Evolutionary conservation across 2,797 vertebrate species (phyloP), one percentile per base, ranked within the genome.

Genomic region (Sorex maritimensis): DNA sequence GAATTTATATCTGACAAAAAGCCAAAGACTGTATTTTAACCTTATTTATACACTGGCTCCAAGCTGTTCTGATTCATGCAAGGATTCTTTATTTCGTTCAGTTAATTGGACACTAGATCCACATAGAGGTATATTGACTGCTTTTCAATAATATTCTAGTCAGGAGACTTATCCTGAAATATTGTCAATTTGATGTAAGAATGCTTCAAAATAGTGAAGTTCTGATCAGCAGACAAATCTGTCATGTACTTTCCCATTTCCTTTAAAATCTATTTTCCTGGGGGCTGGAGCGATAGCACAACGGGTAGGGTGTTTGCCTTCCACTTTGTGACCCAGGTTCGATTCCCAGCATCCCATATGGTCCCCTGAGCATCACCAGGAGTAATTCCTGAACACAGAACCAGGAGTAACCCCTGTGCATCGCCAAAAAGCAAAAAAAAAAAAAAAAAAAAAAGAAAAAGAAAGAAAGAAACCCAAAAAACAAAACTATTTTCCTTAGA

Each of bases 161-260:
- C 41, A 52, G 11, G 65, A 81, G n/a, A 78, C 34, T 65, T 44
- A 88, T 38, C 28, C 19, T 91, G 28, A 88, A 88, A 81, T 79
- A 55, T 3, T 17, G 49, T 71, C 82, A 87, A 8, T 81, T 81
- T 94, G 63, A 77, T 24, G 58, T 52, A 88, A 80, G 12, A 52
- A 10, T 49, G 10, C 38, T 38, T 72, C 30, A 80, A 75, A 19
- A 26, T 67, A 24, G 83, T 81, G 15, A 92, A 34, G 21, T 61
- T 91, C 67, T 85, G 52, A 8, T 41, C 88, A n/a, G 80, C 88
- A n/a, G 80, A 41, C 34, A 85, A 72, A 84, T 26, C 65, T 30
- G 30, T 13, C 58, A 82, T 65, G 15, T 52, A 73, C 24, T 86
- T 88, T 46, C 38, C 23, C 38, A 74, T 4, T 52, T 77, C 30